Percentiles rank a stretch among this genome's conserved stretches.
These are phyloP conservation scores for Crocodylus rhombifer DNA, from an alignment of 2,797 vertebrate genomes.

Conservation along the genomic window DNA sequence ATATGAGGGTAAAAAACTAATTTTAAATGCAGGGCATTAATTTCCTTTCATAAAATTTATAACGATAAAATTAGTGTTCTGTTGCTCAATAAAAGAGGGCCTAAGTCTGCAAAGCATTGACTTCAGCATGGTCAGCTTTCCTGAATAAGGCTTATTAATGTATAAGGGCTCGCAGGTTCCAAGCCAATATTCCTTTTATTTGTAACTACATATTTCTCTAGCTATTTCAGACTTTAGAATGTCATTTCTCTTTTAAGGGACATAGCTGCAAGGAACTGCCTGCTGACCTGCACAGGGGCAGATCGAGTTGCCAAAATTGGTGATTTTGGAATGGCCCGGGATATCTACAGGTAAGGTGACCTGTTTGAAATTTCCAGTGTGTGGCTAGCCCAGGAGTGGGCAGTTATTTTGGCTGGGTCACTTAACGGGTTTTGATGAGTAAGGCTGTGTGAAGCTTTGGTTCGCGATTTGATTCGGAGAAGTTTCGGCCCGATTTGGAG, in stretches of 20 bases:
- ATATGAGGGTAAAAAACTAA: neutral
- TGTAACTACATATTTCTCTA: conserved; percentile 2
- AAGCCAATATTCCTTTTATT: neutral
- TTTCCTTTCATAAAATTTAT: neutral
- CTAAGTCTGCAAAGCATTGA: neutral
- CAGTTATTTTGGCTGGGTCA: neutral
- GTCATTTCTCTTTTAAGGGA: conserved; percentile 81
- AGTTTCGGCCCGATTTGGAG: too few species aligned
- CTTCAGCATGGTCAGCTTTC: neutral
- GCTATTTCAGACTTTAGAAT: neutral
- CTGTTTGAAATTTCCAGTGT: neutral
- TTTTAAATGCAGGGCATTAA: neutral
- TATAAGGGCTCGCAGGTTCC: neutral
- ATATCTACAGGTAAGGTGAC: conserved; percentile 88
- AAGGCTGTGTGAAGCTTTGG: too few species aligned
- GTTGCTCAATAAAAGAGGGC: neutral
- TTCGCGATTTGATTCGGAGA: too few species aligned
- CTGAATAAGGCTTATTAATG: conserved; percentile 8
- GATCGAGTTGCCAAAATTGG: conserved; percentile 92
- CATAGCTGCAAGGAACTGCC: conserved; percentile 93
- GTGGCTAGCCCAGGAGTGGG: neutral
- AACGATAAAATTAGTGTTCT: neutral
- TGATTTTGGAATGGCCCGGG: conserved; percentile 95
- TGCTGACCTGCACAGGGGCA: conserved; percentile 88
- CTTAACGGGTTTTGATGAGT: too few species aligned